Base-by-base conservation (phyloP, 2,797 vertebrate genomes). In the Gila robusta region DNA sequence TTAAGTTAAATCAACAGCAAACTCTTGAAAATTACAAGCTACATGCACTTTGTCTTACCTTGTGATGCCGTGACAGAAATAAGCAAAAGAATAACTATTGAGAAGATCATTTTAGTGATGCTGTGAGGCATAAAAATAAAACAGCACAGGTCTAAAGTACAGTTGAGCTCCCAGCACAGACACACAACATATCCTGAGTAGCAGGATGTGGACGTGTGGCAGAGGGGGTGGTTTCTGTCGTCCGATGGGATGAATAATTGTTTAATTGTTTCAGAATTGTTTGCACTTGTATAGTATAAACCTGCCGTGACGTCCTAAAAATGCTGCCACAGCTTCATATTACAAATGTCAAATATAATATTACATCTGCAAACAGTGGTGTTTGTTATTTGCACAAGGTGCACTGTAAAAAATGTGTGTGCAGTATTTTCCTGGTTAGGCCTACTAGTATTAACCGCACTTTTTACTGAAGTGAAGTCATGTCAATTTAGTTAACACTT, bases 181-280 rank as follows among this genome's bases (percentile, higher is more conserved):
- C 44, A 77, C 28, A 49, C 71, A 82, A 39, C 64, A 87, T 72
- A 88, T 88, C 88, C 86, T 86, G 83, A 79, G 69, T 74, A 77
- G 69, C 91, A 92, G 91, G 91, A 92, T 89, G 86, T 89, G 62
- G 82, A 73, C 35, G 69, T 85, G 84, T 78, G 79, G 72, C 62
- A 85, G 73, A 88, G 74, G 89, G 86, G 86, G 87, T 79, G 87
- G 87, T 81, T 85, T 77, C 39, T 67, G 37, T 69, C 62, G 2
- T 32, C 44, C 2, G 12, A 11, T 49, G 6, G 17, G 19, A 41
- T 32, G 12, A 84, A 41, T 28, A n/a, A 67, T 26, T 70, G 35
- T 23, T 56, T n/a, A 10, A 8, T 84, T 79, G 47, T 84, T 79
- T 79, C 10, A 79, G 37, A 21, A 79, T 41, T 79, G 83, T 85